Conservation (phyloP, 2,113 vertebrate genomes). For the Chelonoidis abingdonii region DNA sequence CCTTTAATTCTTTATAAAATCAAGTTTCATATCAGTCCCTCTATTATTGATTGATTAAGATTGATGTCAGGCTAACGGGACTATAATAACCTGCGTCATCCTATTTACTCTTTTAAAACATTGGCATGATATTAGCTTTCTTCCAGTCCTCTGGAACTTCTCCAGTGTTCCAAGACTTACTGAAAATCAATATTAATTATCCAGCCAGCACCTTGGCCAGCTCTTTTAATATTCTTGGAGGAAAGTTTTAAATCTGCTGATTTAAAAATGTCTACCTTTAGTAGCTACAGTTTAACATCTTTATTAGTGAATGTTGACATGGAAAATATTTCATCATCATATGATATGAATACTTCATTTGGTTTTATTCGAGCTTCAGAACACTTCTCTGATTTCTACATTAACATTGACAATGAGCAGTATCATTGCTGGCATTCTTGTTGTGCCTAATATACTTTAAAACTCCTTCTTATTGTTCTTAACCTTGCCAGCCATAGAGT, state of each 20-base stretch:
- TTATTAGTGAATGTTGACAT: neutral
- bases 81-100: neutral
- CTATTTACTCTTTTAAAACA: neutral
- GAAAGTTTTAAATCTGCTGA: neutral
- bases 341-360: neutral
- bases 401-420: neutral
- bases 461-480: neutral
- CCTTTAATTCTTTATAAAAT: neutral
- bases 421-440: neutral
- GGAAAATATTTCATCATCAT: neutral
- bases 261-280: neutral
- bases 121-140: neutral
- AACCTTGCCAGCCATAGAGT: neutral
- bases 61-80: neutral
- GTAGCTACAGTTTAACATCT: neutral
- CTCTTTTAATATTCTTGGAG: neutral
- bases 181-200: neutral
- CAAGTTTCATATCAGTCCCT: neutral
- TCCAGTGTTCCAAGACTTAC: neutral
- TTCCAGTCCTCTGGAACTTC: neutral
- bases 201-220: neutral
- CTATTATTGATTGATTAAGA: neutral
- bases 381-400: neutral
- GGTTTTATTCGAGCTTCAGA: neutral
- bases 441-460: neutral